Evolutionary conservation across 1,140 invertebrate genomes (phyloP), one percentile per base, ranked within the genome.

Genomic region (Drosophila hydei): DNA sequence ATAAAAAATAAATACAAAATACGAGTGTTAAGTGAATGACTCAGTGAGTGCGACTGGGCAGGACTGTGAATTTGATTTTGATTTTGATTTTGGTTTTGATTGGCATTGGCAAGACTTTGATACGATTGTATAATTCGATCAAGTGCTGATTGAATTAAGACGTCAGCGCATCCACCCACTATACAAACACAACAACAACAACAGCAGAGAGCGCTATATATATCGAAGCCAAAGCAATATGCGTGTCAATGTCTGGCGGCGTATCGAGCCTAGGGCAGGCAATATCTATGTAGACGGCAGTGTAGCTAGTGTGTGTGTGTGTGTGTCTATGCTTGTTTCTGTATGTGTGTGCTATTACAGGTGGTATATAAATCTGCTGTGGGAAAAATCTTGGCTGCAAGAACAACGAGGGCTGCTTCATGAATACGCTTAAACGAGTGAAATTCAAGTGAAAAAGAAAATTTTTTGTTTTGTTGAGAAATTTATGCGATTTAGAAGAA

Each of bases 81-180:
- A 16, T 14, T 42, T 72, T 73, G 72, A 58, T 47, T 85, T 79
- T 77, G 80, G 60, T 47, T 84, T 79, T 84, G 80, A 84, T 84
- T 74, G 80, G 77, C 77, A 64, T 50, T 65, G 75, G 68, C 55
- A 63, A 65, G 69, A 77, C 79, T 87, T 72, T 87, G 78, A 78
- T 78, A 67, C 64, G 75, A 70, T 88, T 88, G 83, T 83, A 83
- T 88, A 88, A 88, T 79, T 83, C 83, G 80, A 89, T 88, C 79
- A 83, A 73, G 78, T 88, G 83, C 72, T 83, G 83, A 89, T 89
- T 88, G 83, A 89, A 88, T 88, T 76, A 84, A 88, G 79, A 88
- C 83, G 83, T 88, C 83, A 89, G 79, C 84, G 50, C 75, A 67
- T 68, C 72, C 83, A 76, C 83, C 61, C 59, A 73, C 36, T 27